These are phyloP conservation scores for Etheostoma nigrum DNA, from an alignment of 2,797 vertebrate species.

Conservation along the genomic window DNA sequence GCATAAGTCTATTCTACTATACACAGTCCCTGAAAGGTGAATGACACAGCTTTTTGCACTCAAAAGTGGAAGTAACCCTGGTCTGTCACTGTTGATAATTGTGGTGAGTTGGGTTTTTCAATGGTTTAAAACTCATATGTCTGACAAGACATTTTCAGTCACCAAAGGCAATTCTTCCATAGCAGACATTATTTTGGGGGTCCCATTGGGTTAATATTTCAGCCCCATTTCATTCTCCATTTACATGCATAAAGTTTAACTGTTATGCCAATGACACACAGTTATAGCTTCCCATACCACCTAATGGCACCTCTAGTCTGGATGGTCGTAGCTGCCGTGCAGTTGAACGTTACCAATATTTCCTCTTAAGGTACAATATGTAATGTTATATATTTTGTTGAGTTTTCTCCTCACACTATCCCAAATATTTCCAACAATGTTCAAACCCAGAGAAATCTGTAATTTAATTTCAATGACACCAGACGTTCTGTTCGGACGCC, in stretches of 20 bases:
- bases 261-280: slow-evolving; percentile 52
- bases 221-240: slow-evolving; percentile 54
- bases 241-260: slow-evolving; percentile 61
- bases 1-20: slow-evolving; percentile 19
- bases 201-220: slow-evolving; percentile 53
- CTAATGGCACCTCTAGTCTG: slow-evolving; percentile 58
- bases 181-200: slow-evolving; percentile 33
- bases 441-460: too few relatives aligned
- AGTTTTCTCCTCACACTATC: too few relatives aligned
- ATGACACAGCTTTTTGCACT: slow-evolving; percentile 29
- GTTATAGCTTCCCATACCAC: slow-evolving; percentile 58
- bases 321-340: slow-evolving; percentile 44
- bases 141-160: slow-evolving; percentile 25
- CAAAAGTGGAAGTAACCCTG: slow-evolving; percentile 24
- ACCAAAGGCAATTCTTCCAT: slow-evolving; percentile 7
- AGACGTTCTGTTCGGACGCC: too few relatives aligned
- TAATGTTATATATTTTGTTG: too few relatives aligned
- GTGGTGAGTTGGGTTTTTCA: slow-evolving; percentile 31
- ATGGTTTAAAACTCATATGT: slow-evolving; percentile 20
- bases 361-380: neutral
- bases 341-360: slow-evolving; percentile 41
- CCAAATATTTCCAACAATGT: too few relatives aligned
- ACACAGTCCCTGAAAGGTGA: slow-evolving; percentile 29
- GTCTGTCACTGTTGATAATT: slow-evolving; percentile 41
- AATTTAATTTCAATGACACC: too few relatives aligned